Evolutionary conservation across 2,888 invertebrate genomes (phyloP).

Genomic region (Drosophila paranaensis): DNA sequence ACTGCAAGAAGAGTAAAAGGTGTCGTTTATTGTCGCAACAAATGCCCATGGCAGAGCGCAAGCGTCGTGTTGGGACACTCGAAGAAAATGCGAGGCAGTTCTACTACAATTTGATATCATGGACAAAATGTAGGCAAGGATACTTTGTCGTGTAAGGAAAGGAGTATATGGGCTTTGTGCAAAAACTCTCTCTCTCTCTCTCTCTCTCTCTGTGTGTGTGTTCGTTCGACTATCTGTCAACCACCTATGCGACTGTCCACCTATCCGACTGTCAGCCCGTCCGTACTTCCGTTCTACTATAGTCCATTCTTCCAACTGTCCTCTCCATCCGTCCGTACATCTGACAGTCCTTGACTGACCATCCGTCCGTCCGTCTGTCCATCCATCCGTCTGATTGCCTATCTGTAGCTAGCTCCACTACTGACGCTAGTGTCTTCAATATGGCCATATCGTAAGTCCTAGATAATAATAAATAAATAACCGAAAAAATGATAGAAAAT

Average conservation of each 20-base stretch:
- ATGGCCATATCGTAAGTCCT: no score
- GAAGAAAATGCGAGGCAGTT: slow-evolving; percentile 5
- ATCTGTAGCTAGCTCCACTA: no score
- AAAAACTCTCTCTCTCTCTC: background rate
- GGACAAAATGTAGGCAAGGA: background rate
- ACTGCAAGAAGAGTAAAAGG: slow-evolving; percentile 36
- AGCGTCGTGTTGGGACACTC: slow-evolving; percentile 18
- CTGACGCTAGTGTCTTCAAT: no score
- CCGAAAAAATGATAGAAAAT: no score
- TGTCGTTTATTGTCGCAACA: slow-evolving; percentile 53
- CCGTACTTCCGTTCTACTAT: no score
- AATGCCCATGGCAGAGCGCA: slow-evolving; percentile 22
- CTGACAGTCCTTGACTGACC: background rate
- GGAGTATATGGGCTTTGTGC: background rate
- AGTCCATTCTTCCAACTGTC: no score
- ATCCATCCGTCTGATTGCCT: background rate
- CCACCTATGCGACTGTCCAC: no score
- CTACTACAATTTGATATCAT: background rate
- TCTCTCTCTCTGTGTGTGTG: no score
- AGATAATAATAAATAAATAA: background rate
- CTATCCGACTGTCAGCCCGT: background rate
- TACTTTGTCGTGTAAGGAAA: background rate
- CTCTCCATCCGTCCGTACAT: no score
- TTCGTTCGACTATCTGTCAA: background rate
- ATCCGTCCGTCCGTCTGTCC: background rate